Base-by-base conservation (phyloP, 1,140 invertebrate species). In the Drusus annulatus region DNA sequence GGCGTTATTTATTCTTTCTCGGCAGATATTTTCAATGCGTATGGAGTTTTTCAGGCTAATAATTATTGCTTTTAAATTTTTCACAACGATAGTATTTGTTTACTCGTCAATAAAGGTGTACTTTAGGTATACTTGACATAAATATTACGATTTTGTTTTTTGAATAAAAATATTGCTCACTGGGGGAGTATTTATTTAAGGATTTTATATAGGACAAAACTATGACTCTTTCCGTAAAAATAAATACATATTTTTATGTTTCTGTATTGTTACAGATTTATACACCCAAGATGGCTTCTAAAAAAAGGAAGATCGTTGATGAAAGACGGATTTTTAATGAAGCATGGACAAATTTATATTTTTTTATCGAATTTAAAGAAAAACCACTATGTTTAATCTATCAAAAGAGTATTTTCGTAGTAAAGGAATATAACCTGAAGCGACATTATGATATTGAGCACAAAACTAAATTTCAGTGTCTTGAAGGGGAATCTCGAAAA, bases 361-460 rank as follows among this genome's bases (percentile, higher is more conserved):
- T 80, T 81, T 83, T 83, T 58, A 81, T 81, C 84, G 65, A 69
- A 69, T 69, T 69, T 69, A 69, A 69, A 69, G 28, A 69, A 69
- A 69, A 69, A 69, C 65, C 31, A 45, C 15, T 69, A 75, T 85
- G 84, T 83, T 84, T 85, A 68, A 85, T 85, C 78, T 85, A 83
- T 76, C 83, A 83, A 81, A 85, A 84, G 79, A 84, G 52, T 69
- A 74, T 86, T 83, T 54, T 83, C 75, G 81, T 86, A 75, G 68
- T 84, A 79, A 85, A 86, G 80, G 83, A 86, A 84, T 85, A 84
- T 80, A 87, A 86, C 80, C 74, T 85, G 16, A 86, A 85, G 71
- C 80, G 80, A 76, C 81, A 84, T 83, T 84, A 86, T 80, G 82
- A 85, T 71, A 83, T 28, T 56, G 50, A 84, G 58, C 81, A 84